Conservation (phyloP, 2,113 vertebrate genomes). For the western clawed frog (Xenopus tropicalis) region DNA sequence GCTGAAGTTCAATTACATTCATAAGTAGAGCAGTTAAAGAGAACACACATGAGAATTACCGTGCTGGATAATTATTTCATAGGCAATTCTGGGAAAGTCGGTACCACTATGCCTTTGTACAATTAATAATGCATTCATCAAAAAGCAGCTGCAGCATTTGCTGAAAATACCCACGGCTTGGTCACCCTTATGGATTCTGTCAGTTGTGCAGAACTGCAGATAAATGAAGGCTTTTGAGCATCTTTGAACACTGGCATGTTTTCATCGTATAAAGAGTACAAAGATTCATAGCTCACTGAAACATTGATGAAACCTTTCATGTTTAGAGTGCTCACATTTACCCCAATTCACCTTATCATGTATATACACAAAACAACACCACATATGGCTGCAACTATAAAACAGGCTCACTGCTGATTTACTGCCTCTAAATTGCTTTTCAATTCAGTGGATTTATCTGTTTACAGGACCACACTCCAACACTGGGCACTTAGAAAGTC, state of each 20-base stretch:
- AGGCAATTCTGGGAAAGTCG: neutral
- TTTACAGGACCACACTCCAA: neutral
- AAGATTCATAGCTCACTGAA: conserved; percentile 7
- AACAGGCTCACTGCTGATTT: no score
- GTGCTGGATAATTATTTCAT: no score
- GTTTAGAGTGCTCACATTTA: no score
- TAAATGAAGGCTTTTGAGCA: neutral
- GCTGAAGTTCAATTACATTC: no score
- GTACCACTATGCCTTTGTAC: neutral
- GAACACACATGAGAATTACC: no score
- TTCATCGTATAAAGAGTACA: conserved; percentile 2
- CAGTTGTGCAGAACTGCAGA: neutral
- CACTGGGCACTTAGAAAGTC: conserved; percentile 25
- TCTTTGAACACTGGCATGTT: conserved; percentile 5
- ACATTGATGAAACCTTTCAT: conserved; percentile 8
- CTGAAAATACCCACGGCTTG: neutral
- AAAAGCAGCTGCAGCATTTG: neutral
- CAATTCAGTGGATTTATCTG: conserved; percentile 2
- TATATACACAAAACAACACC: neutral
- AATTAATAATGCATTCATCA: neutral
- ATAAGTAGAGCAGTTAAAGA: no score
- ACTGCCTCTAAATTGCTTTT: neutral
- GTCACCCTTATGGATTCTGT: neutral
- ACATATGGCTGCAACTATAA: no score
- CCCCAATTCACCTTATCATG: neutral